These are phyloP conservation scores for Nipponacmea schrenckii DNA, from an alignment of 2,888 invertebrate genomes.

Conservation along the genomic window DNA sequence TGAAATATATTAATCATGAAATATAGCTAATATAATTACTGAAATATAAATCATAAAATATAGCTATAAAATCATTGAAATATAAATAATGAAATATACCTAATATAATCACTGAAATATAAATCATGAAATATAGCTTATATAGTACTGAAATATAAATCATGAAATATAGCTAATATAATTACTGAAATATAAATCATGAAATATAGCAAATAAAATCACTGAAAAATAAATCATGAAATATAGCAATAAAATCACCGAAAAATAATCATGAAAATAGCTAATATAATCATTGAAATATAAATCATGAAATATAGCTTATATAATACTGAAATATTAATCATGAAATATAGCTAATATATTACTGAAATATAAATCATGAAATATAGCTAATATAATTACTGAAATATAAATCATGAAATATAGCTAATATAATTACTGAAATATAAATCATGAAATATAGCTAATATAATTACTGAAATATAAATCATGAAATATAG, in stretches of 20 bases:
- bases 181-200: constrained; percentile 30
- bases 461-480: too few species aligned
- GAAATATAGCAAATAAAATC: not conserved
- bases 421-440: too few species aligned
- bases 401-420: too few species aligned
- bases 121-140: not conserved
- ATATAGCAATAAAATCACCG: constrained; percentile 76
- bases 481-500: too few species aligned
- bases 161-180: too few species aligned
- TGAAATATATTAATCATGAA: constrained; percentile 18
- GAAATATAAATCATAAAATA: constrained; percentile 90
- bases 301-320: constrained; percentile 97
- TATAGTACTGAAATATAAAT: too few species aligned
- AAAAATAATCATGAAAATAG: not conserved
- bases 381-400: too few species aligned
- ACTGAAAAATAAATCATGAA: too few species aligned
- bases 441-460: too few species aligned
- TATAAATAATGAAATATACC: constrained; percentile 91
- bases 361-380: constrained; percentile 70
- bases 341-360: too few species aligned
- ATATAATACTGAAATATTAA: too few species aligned
- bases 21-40: constrained; percentile 80
- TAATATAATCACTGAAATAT: constrained; percentile 81
- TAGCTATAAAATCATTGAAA: constrained; percentile 89
- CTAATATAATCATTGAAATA: constrained; percentile 92